Evolutionary conservation across 2,888 invertebrate species (phyloP), one percentile per base, ranked within the genome.

Genomic region (Eucera pruinosa): DNA sequence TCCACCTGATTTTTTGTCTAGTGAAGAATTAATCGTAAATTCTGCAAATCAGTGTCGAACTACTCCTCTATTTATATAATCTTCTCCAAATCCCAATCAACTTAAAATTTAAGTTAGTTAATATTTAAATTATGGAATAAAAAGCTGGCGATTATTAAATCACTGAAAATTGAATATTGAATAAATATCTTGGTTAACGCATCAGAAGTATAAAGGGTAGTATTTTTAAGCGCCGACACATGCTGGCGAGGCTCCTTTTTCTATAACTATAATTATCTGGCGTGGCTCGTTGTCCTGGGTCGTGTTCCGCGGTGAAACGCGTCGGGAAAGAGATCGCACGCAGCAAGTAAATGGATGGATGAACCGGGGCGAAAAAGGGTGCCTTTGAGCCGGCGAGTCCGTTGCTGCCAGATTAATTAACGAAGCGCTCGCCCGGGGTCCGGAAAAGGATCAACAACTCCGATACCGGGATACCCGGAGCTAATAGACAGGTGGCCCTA

Each of bases 351-450:
- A 89, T 90, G 89, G 87, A 89, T 88, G 88, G 89, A 89, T 89
- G 86, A 86, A 87, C 82, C 84, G 82, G 84, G 71, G 78, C 83
- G 87, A 88, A 89, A 89, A 88, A 88, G 87, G 89, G 88, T 86
- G 82, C 86, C 89, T 89, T 89, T 90, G 89, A 90, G 83, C 80
- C 78, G 66, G 48, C 86, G 85, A 85, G 84, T 82, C 81, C 86
- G 86, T 84, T 81, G 84, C 88, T 90, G 88, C 88, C 89, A 89
- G 90, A 91, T 91, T 91, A 91, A 91, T 91, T 91, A 91, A 91
- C 90, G 91, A 90, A 91, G 89, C 90, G 87, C 89, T 89, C 88
- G 89, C 88, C 88, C 86, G 86, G 82, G 88, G 87, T 83, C 84
- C 79, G 84, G 84, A 85, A 81, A 81, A 86, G 84, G 86, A 86